Base-by-base conservation (phyloP, 2,888 invertebrate species). In the Erpobdella octoculata region DNA sequence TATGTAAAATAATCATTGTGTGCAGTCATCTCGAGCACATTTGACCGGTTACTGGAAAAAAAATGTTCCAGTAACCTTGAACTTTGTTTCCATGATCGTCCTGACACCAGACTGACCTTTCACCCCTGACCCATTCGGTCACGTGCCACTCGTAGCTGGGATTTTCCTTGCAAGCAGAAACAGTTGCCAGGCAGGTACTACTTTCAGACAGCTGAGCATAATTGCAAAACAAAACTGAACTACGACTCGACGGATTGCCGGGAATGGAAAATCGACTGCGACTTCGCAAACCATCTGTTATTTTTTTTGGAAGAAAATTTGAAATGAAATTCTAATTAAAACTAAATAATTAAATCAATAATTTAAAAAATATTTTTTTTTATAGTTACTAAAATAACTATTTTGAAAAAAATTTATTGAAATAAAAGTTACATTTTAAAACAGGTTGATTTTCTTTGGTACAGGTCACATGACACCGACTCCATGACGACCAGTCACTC, bases 401-500 rank as follows among this genome's bases (percentile, higher is more conserved):
- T 53, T 53, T 25, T 25, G 21, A 12, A 53, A 1, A 12, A 12
- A 5, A 18, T 18, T 53, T 12, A 4, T 3, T 46, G 21, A 25
- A 53, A 53, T 12, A 9, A 12, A 46, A 5, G 28, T 53, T 35
- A 62, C 62, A 62, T 62, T n/a, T 1, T n/a, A 33, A n/a, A 0
- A 62, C n/a, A 62, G 62, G 62, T 9, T 35, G 8, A 12, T 62
- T 62, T 33, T 5, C 5, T n/a, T 21, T 31, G 18, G 21, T 62
- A 35, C 69, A 69, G 21, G 15, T 15, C 15, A 69, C 53, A 21
- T 69, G 73, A 68, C 77, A 77, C 18, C 72, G 72, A 28, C 74
- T 73, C 77, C 77, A 77, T 18, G 59, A 33, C 18, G 74, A 70
- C 77, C 77, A 77, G n/a, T 36, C 33, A 35, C 74, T 59, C 21